phyloP scores from a whole-genome alignment of 2,797 vertebrate species.

The Sebastes cheni region DNA sequence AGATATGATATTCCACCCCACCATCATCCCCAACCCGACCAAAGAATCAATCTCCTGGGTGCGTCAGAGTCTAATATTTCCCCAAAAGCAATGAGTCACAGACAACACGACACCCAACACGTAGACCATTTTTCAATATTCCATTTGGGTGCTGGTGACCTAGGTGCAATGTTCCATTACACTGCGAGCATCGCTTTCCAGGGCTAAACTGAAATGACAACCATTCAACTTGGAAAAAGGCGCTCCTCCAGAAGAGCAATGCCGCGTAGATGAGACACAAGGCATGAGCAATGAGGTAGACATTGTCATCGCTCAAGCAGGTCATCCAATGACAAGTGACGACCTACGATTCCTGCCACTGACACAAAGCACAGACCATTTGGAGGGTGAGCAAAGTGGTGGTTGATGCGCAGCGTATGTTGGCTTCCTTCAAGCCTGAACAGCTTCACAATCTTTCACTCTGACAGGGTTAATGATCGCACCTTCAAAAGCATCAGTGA shows the following conservation, averaged over 20 bases:
- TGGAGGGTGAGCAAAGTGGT: constrained; percentile 43
- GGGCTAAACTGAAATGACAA: constrained; percentile 60
- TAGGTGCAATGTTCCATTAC: constrained; percentile 65
- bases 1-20: constrained; percentile 9
- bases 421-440: constrained; percentile 40
- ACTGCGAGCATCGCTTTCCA: constrained; percentile 46
- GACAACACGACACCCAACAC: constrained; percentile 44
- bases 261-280: constrained; percentile 17
- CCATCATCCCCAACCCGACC: constrained; percentile 8
- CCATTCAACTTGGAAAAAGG: constrained; percentile 53
- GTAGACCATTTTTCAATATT: constrained; percentile 71
- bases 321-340: constrained; percentile 52
- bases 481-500: constrained; percentile 53
- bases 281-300: constrained; percentile 57
- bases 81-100: constrained; percentile 38
- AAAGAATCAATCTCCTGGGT: constrained; percentile 41
- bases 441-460: constrained; percentile 52
- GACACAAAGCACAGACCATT: constrained; percentile 42
- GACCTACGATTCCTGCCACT: constrained; percentile 45
- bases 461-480: constrained; percentile 64
- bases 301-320: constrained; percentile 56
- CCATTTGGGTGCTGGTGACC: constrained; percentile 60
- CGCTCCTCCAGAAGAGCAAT: constrained; percentile 11
- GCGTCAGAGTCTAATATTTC: constrained; percentile 46
- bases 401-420: constrained; percentile 46